Conservation (phyloP, 2,113 vertebrate genomes). For the Myxocyprinus asiaticus region DNA sequence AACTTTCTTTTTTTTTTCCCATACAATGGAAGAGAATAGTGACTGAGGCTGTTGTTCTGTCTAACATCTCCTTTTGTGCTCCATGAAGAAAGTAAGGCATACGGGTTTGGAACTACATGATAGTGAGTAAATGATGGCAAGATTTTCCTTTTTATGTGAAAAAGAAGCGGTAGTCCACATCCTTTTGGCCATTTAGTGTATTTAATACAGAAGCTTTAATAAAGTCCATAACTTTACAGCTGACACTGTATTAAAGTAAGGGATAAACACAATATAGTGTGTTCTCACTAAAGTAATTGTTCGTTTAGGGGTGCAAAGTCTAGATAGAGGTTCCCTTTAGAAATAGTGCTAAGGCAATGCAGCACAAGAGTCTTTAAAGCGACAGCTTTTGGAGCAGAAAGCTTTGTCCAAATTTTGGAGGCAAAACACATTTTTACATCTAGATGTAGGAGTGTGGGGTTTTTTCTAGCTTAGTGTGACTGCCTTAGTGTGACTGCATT, state of each 20-base stretch:
- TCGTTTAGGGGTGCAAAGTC: conserved; percentile 10
- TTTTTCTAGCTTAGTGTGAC: neutral
- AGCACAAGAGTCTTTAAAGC: neutral
- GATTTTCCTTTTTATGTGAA: too few species aligned
- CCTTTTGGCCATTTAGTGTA: too few species aligned
- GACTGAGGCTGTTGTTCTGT: too few species aligned
- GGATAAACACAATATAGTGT: neutral
- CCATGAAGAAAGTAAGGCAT: too few species aligned
- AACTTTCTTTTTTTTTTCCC: too few species aligned
- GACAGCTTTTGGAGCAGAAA: neutral
- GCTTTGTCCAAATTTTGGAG: conserved; percentile 17
- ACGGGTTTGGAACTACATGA: too few species aligned
- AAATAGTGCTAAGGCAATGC: conserved; percentile 19
- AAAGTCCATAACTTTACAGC: neutral
- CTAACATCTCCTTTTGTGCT: too few species aligned
- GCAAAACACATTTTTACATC: conserved; percentile 25
- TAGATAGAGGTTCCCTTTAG: conserved; percentile 28
- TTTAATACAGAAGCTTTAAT: neutral
- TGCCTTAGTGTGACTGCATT: conserved; percentile 7
- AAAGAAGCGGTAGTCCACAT: too few species aligned
- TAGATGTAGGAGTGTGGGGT: conserved; percentile 15
- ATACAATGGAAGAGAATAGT: too few species aligned
- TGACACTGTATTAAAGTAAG: neutral
- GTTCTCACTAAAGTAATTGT: conserved; percentile 21
- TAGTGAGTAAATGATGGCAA: too few species aligned